Evolutionary conservation across 1,140 invertebrate genomes (phyloP), one percentile per base, ranked within the genome.

Genomic region (Drosophila asahinai): DNA sequence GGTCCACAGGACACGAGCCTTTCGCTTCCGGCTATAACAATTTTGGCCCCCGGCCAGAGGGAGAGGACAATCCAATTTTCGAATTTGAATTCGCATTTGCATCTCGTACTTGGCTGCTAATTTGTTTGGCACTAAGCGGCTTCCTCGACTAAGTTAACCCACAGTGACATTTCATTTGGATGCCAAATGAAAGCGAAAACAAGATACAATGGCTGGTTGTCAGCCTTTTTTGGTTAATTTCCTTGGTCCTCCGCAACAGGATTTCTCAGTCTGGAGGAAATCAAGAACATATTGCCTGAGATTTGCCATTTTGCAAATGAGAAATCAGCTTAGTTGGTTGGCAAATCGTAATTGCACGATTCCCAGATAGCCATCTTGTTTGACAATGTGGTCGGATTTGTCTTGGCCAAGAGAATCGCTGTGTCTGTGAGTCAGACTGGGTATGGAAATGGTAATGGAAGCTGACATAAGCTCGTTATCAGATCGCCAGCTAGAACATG

Each of bases 21-120:
- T 36, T 51, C 38, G 68, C 72, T 62, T 76, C 66, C 42, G 58
- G 54, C 45, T 33, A 49, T 47, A 77, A 43, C 54, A 60, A 48
- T 61, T 30, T 47, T 42, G 36, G 63, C 63, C 57, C 33, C 54
- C 60, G 72, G 55, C n/a, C 36, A 54, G 45, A 30, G 66, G 17
- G 36, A 7, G 8, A 22, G 47, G 48, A 77, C 74, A 77, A 77
- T 77, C 73, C 74, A 51, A 77, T 77, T 77, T 59, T 77, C 51
- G 49, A 60, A 77, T 68, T 68, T 59, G 52, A 64, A 63, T 57
- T 58, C 42, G 19, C 40, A 65, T 77, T 52, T 59, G 54, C 42
- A 74, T 76, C 49, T 74, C 36, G 17, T 68, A 77, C 67, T 77
- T 57, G 61, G 43, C 57, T 51, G 43, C 64, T 77, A 77, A 77